Percentiles rank a stretch among this genome's conserved stretches.
phyloP scores from a whole-genome alignment of 2,888 invertebrate genomes.

The Hololepta plana region DNA sequence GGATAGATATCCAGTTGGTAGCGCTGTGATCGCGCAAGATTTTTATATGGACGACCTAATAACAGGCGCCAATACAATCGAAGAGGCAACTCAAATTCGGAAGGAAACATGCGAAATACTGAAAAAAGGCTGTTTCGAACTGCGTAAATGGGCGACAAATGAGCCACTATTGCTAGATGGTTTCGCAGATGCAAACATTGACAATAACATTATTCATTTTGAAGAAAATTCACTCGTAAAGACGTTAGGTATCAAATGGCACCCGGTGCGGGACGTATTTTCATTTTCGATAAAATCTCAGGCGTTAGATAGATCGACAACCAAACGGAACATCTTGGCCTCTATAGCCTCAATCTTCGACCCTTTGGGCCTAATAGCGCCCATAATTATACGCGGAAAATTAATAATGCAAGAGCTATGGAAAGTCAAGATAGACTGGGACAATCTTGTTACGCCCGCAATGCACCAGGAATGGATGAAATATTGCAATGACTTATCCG shows the following conservation, averaged over 20 bases:
- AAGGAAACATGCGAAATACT: constrained; percentile 3
- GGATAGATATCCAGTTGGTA: neutral
- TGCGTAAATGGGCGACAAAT: constrained; percentile 10
- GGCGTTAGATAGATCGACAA: neutral
- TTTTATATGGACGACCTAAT: constrained; percentile 11
- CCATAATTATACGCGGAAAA: constrained; percentile 4
- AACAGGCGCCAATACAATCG: constrained; percentile 6
- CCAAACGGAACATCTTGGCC: constrained; percentile 3
- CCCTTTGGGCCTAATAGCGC: constrained; percentile 5
- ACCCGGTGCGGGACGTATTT: too few species aligned
- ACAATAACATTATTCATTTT: constrained; percentile 6
- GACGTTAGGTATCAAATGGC: too few species aligned
- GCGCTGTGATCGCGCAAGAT: constrained; percentile 7
- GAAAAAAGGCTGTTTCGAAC: constrained; percentile 7
- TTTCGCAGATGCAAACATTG: constrained; percentile 1
- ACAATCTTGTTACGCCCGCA: too few species aligned
- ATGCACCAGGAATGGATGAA: too few species aligned
- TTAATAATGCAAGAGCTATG: constrained; percentile 6
- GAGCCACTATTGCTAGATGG: constrained; percentile 2
- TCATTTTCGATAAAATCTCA: too few species aligned
- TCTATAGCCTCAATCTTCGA: neutral
- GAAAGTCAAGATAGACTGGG: constrained; percentile 6
- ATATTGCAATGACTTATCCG: too few species aligned
- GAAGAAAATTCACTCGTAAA: too few species aligned
- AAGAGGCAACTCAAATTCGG: constrained; percentile 1